Base-by-base conservation (phyloP, 2,797 vertebrate species). In the Euphonia xanthogaster region DNA sequence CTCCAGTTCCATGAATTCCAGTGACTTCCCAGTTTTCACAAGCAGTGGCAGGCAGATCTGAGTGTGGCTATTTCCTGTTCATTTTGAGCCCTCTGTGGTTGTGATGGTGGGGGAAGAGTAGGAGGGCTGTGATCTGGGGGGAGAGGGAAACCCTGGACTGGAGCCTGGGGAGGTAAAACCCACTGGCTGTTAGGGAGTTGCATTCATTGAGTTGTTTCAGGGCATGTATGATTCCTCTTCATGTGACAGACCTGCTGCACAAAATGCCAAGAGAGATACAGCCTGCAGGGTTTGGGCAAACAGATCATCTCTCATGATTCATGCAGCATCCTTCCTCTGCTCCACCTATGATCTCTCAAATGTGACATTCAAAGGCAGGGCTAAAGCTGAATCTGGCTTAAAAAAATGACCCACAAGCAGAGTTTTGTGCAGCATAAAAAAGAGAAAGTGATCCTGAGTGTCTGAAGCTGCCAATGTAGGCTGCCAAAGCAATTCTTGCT, bases 1-100 rank as follows among this genome's bases (percentile, higher is more conserved):
- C 81, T 86, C 74, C 75, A 73, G 85, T 94, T 91, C 87, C 95
- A 84, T 81, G 86, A 96, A 97, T 97, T 97, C 94, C 95, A 78
- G 55, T 74, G 81, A 94, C 95, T 95, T 96, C 94, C 94, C 91
- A 82, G 61, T 94, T 97, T 90, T 93, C 24, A 1, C 30, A 77
- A 35, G 81, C 14, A 0, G 61, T 80, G 63, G 25, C 76, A 65
- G 58, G 17, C 53, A 76, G 63, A 54, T 44, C 72, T 74, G 40
- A 81, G 30, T 40, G 72, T 37, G 73, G 45, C 75, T 88, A 5
- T 67, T 86, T 88, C 67, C 88, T 82, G 45, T 39, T 92, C 71
- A 76, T 89, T 82, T 82, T 74, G 73, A 79, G 58, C 48, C 79
- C 74, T 15, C 15, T 16, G 42, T 82, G 93, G 78, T 73, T 89